Base-by-base conservation (phyloP, 2,888 invertebrate genomes). In the Conomelus anceps region DNA sequence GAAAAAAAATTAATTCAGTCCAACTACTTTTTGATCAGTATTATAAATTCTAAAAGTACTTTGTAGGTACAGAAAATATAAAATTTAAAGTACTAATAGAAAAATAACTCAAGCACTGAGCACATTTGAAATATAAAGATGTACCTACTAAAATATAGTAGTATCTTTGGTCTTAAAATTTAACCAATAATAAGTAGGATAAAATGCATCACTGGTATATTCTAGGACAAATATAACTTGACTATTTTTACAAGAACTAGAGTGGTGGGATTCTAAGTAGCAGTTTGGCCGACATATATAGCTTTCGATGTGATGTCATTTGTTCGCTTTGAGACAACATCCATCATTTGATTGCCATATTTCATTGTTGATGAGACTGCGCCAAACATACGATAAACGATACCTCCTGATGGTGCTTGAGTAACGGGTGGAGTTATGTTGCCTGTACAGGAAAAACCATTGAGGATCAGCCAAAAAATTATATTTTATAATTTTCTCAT, bases 311-410 rank as follows among this genome's bases (percentile, higher is more conserved):
- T 88, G 34, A 94, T 93, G 22, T 93, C 94, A 91, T 94, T 94
- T 3, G 95, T 95, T 91, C 93, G 93, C 92, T 95, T 95, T 86
- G 95, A 95, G 4, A 95, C 94, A 22, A 93, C 94, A 92, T 94
- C 95, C 84, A 95, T 92, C 89, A 95, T 93, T 88, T 95, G 94
- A 92, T 95, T 95, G 9, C 95, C 95, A 92, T 95, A 95, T 92
- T 94, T 95, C 6, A 95, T 94, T 1, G 95, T 95, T 41, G 93
- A 94, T 88, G 94, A 94, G 20, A 94, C 93, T 17, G 95, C 95
- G 41, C 94, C 95, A 88, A 95, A 92, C 93, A 95, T 94, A 88
- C 94, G 93, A 41, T 94, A 94, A 91, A 95, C 93, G 22, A 95
- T 92, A 88, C 94, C 93, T 91, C 94, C 94, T 0, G 93, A 92